Evolutionary conservation across 2,797 vertebrate species (phyloP).

Genomic region (Pipistrellus kuhlii): DNA sequence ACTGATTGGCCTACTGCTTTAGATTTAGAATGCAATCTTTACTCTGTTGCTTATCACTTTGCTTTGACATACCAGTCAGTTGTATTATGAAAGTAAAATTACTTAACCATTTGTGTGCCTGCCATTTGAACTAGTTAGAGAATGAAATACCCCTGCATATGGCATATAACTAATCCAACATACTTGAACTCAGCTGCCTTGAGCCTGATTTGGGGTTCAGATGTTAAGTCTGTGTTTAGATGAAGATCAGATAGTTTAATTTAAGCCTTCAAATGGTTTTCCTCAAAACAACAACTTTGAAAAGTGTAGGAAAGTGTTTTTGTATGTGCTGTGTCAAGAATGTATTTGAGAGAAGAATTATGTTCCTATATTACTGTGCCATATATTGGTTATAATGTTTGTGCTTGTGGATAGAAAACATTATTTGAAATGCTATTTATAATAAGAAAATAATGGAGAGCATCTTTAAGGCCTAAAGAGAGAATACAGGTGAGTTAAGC

Average conservation of each 20-base stretch:
- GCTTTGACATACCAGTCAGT: neutral
- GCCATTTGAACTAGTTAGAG: neutral
- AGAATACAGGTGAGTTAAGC: neutral
- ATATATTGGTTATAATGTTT: neutral
- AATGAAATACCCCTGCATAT: neutral
- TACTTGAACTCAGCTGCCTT: neutral
- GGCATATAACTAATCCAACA: neutral
- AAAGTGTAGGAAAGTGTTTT: neutral
- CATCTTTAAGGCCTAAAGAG: neutral
- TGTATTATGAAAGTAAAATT: slow-evolving; percentile 10
- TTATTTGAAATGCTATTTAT: neutral
- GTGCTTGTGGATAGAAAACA: slow-evolving; percentile 1
- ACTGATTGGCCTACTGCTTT: neutral
- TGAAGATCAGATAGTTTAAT: neutral
- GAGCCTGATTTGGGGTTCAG: neutral
- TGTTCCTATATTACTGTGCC: neutral
- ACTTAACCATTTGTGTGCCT: neutral
- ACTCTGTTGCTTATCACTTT: neutral
- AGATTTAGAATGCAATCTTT: neutral
- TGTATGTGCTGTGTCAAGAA: neutral
- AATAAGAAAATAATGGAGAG: neutral
- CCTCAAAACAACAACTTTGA: neutral
- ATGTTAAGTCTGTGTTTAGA: neutral
- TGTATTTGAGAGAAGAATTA: neutral
- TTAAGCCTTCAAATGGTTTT: neutral